These are phyloP conservation scores for Idaea straminata DNA, from an alignment of 2,888 invertebrate genomes.

Conservation along the genomic window DNA sequence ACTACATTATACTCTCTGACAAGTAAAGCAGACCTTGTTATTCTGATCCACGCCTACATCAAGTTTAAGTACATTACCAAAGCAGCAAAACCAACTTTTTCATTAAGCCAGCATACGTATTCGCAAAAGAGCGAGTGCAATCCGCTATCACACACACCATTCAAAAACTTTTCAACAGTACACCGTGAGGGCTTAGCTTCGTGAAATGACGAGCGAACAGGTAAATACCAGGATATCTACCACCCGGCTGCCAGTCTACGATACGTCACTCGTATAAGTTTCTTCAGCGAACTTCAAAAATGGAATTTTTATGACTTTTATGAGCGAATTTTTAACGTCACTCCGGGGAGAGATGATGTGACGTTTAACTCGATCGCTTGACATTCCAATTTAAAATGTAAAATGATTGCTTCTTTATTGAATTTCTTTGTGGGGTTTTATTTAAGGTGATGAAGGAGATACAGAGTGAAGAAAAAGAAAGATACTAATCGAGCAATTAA, in stretches of 20 bases:
- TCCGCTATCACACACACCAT: conserved; percentile 57
- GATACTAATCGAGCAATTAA: too few relatives aligned
- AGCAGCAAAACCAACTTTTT: not conserved
- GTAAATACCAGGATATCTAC: conserved; percentile 54
- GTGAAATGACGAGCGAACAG: conserved; percentile 55
- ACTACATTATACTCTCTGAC: too few relatives aligned
- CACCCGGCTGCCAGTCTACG: conserved; percentile 52
- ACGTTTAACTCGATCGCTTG: conserved; percentile 1
- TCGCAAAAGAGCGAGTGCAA: conserved; percentile 29
- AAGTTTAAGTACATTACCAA: not conserved
- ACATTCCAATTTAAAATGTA: not conserved
- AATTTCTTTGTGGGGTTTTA: not conserved
- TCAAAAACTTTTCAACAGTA: conserved; percentile 64
- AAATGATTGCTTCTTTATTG: not conserved
- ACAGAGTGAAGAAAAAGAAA: too few relatives aligned
- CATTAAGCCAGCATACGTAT: conserved; percentile 7
- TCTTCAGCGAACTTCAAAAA: conserved; percentile 51
- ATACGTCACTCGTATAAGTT: conserved; percentile 74
- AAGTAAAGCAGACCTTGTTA: too few relatives aligned
- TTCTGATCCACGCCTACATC: not conserved
- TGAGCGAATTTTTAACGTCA: conserved; percentile 3
- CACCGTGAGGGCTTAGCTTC: conserved; percentile 53
- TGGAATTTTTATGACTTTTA: conserved; percentile 36
- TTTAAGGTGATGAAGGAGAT: not conserved
- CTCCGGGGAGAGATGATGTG: conserved; percentile 13